Conservation (phyloP, 2,888 invertebrate species). For the Caenorhabditis zanzibari region DNA sequence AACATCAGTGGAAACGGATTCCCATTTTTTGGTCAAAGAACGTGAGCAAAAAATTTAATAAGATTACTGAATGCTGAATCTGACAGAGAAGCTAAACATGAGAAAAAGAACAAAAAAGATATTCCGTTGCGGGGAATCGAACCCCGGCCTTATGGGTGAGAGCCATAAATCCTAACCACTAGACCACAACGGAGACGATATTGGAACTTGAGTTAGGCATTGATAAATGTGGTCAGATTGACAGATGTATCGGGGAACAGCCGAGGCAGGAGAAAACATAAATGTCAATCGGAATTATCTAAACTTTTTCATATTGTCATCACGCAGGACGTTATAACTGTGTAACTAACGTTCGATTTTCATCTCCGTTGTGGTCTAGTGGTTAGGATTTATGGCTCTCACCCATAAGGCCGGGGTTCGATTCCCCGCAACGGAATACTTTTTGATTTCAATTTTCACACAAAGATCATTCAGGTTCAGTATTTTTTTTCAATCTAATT, state of each 20-base stretch:
- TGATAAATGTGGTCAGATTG: not conserved
- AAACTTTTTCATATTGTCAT: not conserved
- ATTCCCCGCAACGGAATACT: conserved; percentile 76
- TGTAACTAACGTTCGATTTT: not conserved
- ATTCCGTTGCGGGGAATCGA: conserved; percentile 78
- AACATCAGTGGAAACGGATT: no score
- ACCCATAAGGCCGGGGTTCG: conserved; percentile 77
- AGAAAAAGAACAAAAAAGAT: not conserved
- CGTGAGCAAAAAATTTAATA: no score
- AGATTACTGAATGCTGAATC: no score
- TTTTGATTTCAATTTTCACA: not conserved
- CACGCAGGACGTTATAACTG: not conserved
- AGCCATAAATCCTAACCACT: conserved; percentile 75
- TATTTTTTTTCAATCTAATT: not conserved
- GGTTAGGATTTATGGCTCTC: conserved; percentile 76
- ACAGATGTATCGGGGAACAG: no score
- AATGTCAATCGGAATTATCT: no score
- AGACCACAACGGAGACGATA: conserved; percentile 64
- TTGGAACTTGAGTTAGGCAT: not conserved
- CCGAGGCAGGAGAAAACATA: no score
- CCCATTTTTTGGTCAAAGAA: no score
- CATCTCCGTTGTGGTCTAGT: conserved; percentile 69
- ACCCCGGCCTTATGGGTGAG: conserved; percentile 76
- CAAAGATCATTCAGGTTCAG: not conserved
- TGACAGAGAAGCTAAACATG: no score